Evolutionary conservation across 1,140 invertebrate species (phyloP).

Genomic region (Acyrthosiphon pisum): DNA sequence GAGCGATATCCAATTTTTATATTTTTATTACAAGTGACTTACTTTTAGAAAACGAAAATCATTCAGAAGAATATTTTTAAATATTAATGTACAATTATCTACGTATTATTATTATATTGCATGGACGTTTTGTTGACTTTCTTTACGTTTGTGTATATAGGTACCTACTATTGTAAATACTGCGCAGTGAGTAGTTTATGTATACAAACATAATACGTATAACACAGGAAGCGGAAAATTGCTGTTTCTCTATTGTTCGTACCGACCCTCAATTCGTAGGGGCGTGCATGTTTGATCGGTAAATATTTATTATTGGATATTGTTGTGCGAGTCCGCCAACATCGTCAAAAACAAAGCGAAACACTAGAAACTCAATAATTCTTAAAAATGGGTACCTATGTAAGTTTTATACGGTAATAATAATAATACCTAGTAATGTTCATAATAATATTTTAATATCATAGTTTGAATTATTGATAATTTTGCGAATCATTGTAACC

Average conservation of each 20-base stretch:
- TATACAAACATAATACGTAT: not conserved
- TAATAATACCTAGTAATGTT: not conserved
- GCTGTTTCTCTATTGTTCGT: not conserved
- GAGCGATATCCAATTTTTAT: too few species aligned
- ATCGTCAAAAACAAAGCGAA: not conserved
- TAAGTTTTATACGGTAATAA: not conserved
- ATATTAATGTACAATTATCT: not conserved
- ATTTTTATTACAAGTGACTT: not conserved
- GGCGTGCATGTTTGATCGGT: not conserved
- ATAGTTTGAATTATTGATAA: too few species aligned
- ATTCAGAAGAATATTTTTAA: not conserved
- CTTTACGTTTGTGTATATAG: too few species aligned
- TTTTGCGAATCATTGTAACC: not conserved
- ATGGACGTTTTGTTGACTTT: not conserved
- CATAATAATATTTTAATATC: not conserved
- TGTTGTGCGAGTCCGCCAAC: not conserved
- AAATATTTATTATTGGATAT: constrained; percentile 3
- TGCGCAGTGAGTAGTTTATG: not conserved
- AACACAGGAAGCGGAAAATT: not conserved
- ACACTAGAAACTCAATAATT: not conserved
- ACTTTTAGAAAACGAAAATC: not conserved
- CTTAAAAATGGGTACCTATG: not conserved
- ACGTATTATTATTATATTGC: too few species aligned
- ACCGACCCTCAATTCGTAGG: not conserved
- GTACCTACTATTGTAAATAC: not conserved